A percentile compares a stretch with the other conserved stretches of the same genome.
These are phyloP conservation scores for Oxycera nigricornis DNA, from an alignment of 2,888 invertebrate species.

Conservation along the genomic window DNA sequence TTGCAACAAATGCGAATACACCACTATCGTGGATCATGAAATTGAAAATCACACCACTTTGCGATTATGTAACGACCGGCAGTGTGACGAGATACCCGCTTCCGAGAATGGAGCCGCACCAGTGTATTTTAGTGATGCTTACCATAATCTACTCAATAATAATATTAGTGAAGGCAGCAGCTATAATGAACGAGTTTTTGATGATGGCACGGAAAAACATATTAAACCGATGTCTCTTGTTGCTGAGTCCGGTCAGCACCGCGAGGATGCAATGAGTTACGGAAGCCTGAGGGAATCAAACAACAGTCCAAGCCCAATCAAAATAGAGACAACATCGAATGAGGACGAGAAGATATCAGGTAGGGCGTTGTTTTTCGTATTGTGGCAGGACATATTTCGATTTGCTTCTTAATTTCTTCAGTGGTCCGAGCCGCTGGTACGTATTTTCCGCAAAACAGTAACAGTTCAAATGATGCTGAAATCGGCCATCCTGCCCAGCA, in stretches of 20 bases:
- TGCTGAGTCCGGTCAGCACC: not conserved
- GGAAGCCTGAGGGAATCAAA: conserved; percentile 41
- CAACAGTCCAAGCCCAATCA: conserved; percentile 12
- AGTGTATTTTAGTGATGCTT: too few relatives aligned
- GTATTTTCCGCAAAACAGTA: conserved; percentile 58
- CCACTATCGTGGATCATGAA: conserved; percentile 64
- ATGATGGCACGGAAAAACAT: not conserved
- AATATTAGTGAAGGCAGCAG: conserved; percentile 16
- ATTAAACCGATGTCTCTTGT: not conserved
- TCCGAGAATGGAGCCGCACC: not conserved
- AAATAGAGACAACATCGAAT: conserved; percentile 39
- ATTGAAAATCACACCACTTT: conserved; percentile 38
- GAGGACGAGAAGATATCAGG: conserved; percentile 53
- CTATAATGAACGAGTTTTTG: not conserved
- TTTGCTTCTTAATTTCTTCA: conserved; percentile 42
- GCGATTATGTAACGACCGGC: not conserved
- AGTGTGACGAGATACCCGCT: not conserved
- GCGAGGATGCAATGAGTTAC: not conserved
- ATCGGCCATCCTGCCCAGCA: not conserved
- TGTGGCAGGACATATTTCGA: too few relatives aligned
- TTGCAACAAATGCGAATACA: conserved; percentile 76
- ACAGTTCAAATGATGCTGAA: conserved; percentile 42
- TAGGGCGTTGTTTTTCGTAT: too few relatives aligned
- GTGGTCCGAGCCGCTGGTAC: conserved; percentile 61
- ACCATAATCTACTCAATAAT: conserved; percentile 1